These are phyloP conservation scores for Raphicerus campestris DNA, from an alignment of 2,113 vertebrate genomes.

Conservation along the genomic window DNA sequence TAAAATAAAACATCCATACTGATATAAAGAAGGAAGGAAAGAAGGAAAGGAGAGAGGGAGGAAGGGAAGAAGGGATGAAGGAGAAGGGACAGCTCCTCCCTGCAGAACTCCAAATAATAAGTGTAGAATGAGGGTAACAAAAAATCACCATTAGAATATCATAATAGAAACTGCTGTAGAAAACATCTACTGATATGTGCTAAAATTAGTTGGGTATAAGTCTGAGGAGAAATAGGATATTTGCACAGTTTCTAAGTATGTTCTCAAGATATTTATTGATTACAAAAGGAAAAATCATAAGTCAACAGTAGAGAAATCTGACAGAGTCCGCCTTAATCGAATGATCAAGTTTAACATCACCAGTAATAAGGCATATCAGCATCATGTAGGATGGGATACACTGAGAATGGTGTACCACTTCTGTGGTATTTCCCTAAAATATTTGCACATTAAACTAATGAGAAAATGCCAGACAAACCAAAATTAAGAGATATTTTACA, in stretches of 20 bases:
- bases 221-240: not conserved
- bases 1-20: not conserved
- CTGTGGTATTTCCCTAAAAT: not conserved
- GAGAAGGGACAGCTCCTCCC: not conserved
- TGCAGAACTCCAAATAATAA: not conserved
- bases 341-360: not conserved
- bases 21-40: not conserved
- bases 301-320: not conserved
- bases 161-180: not conserved
- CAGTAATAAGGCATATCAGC: not conserved
- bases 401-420: not conserved
- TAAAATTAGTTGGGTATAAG: not conserved
- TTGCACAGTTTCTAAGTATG: not conserved
- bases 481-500: not conserved
- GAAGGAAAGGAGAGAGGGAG: not conserved
- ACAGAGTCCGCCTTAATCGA: not conserved
- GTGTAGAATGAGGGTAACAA: not conserved
- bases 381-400: not conserved
- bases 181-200: not conserved
- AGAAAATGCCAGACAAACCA: not conserved
- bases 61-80: not conserved
- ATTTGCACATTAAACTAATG: not conserved
- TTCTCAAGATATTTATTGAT: not conserved
- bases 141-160: not conserved
- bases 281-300: not conserved